Conservation (phyloP, 2,113 vertebrate genomes). For the Solea senegalensis region DNA sequence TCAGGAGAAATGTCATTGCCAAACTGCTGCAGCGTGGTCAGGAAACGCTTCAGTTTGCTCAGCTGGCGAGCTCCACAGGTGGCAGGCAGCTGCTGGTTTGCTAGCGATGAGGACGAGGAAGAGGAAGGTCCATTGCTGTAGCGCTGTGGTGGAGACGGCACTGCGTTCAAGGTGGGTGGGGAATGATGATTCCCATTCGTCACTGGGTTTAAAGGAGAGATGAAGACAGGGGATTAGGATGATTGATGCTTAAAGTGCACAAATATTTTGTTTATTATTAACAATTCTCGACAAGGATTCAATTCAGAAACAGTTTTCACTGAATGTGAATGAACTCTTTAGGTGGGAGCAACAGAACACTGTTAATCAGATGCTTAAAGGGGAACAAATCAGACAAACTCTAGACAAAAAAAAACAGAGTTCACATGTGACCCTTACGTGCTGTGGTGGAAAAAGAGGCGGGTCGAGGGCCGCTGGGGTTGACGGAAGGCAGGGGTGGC, state of each 20-base stretch:
- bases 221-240: background rate
- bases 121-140: slow-evolving; percentile 96
- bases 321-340: no score
- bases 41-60: slow-evolving; percentile 98
- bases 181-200: slow-evolving; percentile 97
- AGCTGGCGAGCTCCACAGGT: slow-evolving; percentile 97
- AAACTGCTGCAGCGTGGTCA: slow-evolving; percentile 98
- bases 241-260: background rate
- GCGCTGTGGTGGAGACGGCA: slow-evolving; percentile 94
- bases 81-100: slow-evolving; percentile 97
- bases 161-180: slow-evolving; percentile 93
- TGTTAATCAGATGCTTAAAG: no score
- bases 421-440: slow-evolving; percentile 79
- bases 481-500: slow-evolving; percentile 94
- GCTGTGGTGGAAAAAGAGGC: slow-evolving; percentile 93
- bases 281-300: no score
- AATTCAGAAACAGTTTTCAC: background rate
- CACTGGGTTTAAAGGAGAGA: slow-evolving; percentile 76
- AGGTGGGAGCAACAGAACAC: no score
- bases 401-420: background rate
- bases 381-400: background rate
- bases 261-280: no score
- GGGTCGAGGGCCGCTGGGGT: slow-evolving; percentile 90
- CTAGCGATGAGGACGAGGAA: slow-evolving; percentile 94
- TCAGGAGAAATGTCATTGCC: slow-evolving; percentile 98